Evolutionary conservation across 2,797 vertebrate genomes (phyloP).

Genomic region (Mus caroli): DNA sequence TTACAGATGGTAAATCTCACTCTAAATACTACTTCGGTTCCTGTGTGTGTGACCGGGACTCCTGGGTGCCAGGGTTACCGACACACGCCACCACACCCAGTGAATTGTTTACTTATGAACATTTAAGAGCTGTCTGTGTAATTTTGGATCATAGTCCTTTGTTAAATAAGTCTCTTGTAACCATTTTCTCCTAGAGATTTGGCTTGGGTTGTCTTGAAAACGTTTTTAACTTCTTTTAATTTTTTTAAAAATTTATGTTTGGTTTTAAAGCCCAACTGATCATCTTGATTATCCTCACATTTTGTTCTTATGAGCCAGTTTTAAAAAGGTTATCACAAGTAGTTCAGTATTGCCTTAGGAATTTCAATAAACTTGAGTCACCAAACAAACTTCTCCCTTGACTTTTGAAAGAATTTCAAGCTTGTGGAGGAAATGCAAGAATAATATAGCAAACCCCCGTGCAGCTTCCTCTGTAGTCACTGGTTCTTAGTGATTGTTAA

Average conservation of each 20-base stretch:
- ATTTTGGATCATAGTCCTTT: background rate
- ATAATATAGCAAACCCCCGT: background rate
- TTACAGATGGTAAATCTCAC: background rate
- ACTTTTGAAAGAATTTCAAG: slow-evolving; percentile 51
- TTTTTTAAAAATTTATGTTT: background rate
- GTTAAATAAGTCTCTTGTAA: slow-evolving; percentile 45
- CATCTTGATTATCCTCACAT: background rate
- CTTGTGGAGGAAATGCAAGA: slow-evolving; percentile 22
- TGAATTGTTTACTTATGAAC: background rate
- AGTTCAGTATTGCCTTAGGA: background rate
- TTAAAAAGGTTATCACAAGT: background rate
- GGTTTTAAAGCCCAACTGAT: background rate
- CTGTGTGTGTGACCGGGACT: background rate
- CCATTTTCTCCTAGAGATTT: slow-evolving; percentile 49
- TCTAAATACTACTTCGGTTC: background rate
- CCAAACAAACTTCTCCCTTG: background rate
- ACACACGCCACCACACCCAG: too few species aligned
- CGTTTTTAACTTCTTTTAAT: background rate
- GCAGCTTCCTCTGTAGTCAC: background rate
- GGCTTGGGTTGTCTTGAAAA: background rate
- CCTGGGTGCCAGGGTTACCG: background rate
- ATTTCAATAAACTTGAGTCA: background rate
- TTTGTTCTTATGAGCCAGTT: background rate
- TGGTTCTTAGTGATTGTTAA: background rate
- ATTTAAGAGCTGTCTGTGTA: background rate